Evolutionary conservation across 35 echinoderm and acorn worm genomes (phyloP), one percentile per base, ranked within the genome.

Genomic region (Ophiothrix spiculata): DNA sequence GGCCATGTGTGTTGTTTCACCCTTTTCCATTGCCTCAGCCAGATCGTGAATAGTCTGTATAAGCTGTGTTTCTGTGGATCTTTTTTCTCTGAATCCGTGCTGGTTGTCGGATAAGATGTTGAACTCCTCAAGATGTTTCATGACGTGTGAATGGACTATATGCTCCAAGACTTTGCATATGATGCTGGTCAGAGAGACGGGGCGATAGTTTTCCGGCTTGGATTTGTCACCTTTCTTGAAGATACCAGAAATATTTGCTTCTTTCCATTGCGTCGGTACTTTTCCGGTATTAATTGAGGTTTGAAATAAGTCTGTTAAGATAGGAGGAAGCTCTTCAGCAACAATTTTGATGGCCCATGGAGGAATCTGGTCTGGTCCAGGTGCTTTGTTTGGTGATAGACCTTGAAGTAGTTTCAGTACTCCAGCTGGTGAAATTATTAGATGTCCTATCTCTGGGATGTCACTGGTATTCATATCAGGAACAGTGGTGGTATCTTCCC

Each of bases 301-400:
- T 75, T 85, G 88, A 36, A 90, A 90, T 1, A 89, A 25, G 54
- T 89, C 63, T 32, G 79, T 46, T 19, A 89, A 36, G 3, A 83
- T 12, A 14, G 80, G 80, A 14, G 79, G 31, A 13, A 82, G 31
- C 56, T 89, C 56, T 17, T 75, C 74, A 14, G 80, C 87, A 23
- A 41, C 37, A 15, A 34, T 45, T 39, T 77, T 38, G 28, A 87
- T 29, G 1, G 79, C 37, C 85, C 74, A 78, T 3, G 74, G 74
- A 35, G 85, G 76, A 1, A 87, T 41, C 11, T 79, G 1, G 37
- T 85, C 82, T 35, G 82, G 82, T 63, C 82, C 82, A 1, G 82
- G 49, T 14, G 82, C 82, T 87, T 87, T 87, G 77, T 45, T 49
- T 14, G 74, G 85, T 17, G 28, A 32, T 1, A 87, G 31, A 54